These are phyloP conservation scores for Orthochromis indermauri DNA, from an alignment of 2,113 vertebrate genomes.

Conservation along the genomic window DNA sequence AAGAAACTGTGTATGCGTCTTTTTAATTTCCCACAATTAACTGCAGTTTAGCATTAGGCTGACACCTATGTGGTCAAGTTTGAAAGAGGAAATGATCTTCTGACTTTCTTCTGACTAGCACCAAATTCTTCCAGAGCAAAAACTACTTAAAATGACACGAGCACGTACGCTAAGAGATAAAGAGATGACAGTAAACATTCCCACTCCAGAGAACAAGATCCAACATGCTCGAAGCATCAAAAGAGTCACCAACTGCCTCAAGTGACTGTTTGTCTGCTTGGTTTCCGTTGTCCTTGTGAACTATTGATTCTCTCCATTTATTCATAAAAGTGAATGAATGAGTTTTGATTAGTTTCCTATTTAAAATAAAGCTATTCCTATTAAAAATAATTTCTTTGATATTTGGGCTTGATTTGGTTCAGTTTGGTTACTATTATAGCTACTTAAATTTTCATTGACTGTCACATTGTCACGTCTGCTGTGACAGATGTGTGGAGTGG, in stretches of 20 bases:
- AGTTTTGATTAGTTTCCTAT: neutral
- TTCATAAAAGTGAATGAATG: neutral
- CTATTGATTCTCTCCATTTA: neutral
- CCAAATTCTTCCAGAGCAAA: neutral
- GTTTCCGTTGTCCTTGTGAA: neutral
- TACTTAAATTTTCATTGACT: neutral
- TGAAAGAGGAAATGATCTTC: neutral
- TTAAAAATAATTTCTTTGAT: neutral
- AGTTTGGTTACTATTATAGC: neutral
- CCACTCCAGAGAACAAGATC: slow-evolving; percentile 1
- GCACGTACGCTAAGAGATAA: neutral
- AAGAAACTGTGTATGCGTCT: neutral
- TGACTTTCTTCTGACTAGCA: neutral
- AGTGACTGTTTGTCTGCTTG: neutral
- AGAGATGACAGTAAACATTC: slow-evolving; percentile 1
- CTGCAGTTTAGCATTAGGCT: neutral
- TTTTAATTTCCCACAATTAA: neutral
- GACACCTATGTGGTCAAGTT: neutral
- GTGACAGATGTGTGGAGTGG: neutral
- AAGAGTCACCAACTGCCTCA: neutral
- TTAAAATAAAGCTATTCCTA: neutral
- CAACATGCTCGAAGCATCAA: neutral
- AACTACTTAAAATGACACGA: neutral
- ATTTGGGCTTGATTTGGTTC: neutral
- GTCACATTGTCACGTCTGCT: neutral